These are phyloP conservation scores for Tipula vernalis DNA, from an alignment of 2,888 invertebrate genomes.

Conservation along the genomic window DNA sequence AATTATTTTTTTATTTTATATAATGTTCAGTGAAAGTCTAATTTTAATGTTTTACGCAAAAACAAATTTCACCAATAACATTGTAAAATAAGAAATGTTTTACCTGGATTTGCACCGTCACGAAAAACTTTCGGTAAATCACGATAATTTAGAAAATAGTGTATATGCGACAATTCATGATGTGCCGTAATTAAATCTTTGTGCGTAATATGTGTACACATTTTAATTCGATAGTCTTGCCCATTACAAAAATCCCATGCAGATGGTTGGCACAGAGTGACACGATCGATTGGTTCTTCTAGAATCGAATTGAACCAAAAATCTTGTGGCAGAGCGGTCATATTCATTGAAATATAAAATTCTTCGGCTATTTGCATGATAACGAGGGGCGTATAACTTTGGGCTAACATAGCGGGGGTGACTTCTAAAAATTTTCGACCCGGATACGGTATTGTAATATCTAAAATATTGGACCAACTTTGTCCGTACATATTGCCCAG, in stretches of 20 bases:
- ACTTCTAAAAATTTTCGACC: constrained; percentile 73
- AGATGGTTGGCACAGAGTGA: constrained; percentile 76
- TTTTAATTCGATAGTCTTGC: constrained; percentile 77
- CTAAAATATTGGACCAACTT: constrained; percentile 71
- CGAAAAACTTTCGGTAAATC: constrained; percentile 75
- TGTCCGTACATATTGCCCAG: constrained; percentile 88
- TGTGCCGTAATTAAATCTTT: constrained; percentile 78
- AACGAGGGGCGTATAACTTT: constrained; percentile 72
- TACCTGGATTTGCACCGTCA: constrained; percentile 87
- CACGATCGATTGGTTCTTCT: constrained; percentile 63
- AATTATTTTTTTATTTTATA: too few relatives aligned
- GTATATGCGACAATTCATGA: constrained; percentile 85
- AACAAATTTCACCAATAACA: too few relatives aligned
- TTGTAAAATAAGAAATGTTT: not conserved
- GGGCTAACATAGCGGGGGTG: constrained; percentile 66
- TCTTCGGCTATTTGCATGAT: constrained; percentile 84
- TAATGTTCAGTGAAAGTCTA: too few relatives aligned
- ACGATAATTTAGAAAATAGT: constrained; percentile 76
- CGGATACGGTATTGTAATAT: constrained; percentile 72
- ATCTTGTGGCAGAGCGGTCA: constrained; percentile 71
- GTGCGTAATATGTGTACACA: constrained; percentile 77
- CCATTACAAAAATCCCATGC: constrained; percentile 92
- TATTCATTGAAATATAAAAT: constrained; percentile 80
- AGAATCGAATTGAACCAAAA: constrained; percentile 83
- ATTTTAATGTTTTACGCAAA: too few relatives aligned